A percentile compares a stretch with the other conserved stretches of the same genome.
These are phyloP conservation scores for Pempheris klunzingeri DNA, from an alignment of 2,797 vertebrate genomes.

Conservation along the genomic window DNA sequence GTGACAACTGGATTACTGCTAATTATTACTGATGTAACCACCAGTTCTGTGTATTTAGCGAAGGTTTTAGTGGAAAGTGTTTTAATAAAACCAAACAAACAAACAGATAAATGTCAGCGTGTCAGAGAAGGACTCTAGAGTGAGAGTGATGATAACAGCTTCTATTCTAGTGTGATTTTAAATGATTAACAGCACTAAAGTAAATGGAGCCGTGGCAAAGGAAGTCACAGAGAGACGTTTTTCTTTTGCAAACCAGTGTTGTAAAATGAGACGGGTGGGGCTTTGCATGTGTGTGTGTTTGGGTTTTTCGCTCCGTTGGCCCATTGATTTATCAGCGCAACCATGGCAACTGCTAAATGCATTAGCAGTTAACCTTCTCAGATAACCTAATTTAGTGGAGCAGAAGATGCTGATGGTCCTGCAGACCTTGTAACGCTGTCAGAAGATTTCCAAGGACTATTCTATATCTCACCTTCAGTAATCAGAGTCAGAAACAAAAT, in stretches of 20 bases:
- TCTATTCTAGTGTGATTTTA: background rate
- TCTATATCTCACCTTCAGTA: too few species aligned
- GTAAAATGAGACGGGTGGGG: background rate
- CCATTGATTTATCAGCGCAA: slow-evolving; percentile 47
- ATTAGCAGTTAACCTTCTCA: slow-evolving; percentile 60
- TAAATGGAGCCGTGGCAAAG: background rate
- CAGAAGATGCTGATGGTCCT: slow-evolving; percentile 13
- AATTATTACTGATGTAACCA: background rate
- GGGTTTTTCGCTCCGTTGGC: background rate
- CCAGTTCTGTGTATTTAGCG: background rate
- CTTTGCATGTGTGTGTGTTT: background rate
- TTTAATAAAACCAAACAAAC: background rate
- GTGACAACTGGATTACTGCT: background rate
- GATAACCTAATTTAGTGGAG: slow-evolving; percentile 55
- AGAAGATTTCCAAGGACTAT: too few species aligned
- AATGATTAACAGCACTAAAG: background rate
- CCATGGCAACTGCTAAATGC: slow-evolving; percentile 56
- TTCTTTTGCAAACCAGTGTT: too few species aligned
- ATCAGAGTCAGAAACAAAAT: background rate
- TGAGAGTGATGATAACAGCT: too few species aligned
- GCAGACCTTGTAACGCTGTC: background rate
- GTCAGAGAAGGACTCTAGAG: too few species aligned
- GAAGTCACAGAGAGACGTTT: background rate
- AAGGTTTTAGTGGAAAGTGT: background rate
- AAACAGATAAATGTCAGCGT: background rate